Base-by-base conservation (phyloP, 2,113 vertebrate species). In the Trichomycterus rosablanca region DNA sequence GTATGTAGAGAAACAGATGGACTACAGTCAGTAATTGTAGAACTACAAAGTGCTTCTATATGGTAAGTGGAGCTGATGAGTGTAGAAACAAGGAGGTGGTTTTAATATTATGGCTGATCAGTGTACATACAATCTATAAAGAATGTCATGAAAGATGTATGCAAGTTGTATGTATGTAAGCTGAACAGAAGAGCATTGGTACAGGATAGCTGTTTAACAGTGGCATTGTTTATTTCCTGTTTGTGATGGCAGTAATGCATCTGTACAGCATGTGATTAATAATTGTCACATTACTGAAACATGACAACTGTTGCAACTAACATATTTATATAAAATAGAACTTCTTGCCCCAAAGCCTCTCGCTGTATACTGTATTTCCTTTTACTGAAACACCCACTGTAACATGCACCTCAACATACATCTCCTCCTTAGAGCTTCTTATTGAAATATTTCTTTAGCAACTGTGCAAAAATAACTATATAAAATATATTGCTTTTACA, bases 381-480 rank as follows among this genome's bases (percentile, higher is more conserved):
- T 78, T 74, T 82, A 85, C 76, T 85, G 50, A 65, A 87, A 87
- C 73, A 74, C 80, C 78, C 81, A 79, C 77, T 74, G 77, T 81
- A 77, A 78, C 84, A 81, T 85, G 81, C 84, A 73, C 73, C 78
- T 78, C 68, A 78, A 78, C 72, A 73, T 77, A 78, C 59, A 72
- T 69, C 61, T 73, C 60, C 70, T 73, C 75, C 73, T 45, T 60
- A 70, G 61, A 66, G 64, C 67, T 69, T 70, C 40, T 72, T 64
- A 42, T 72, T 67, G 58, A 68, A 81, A 78, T 84, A 72, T 78
- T 83, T 66, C 59, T 51, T 61, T 83, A 78, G 73, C 84, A 86
- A 85, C 90, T 95, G 93, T 97, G 93, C 94, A 96, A 94, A 89
- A 89, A 95, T 90, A 94, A 92, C 91, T 95, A 88, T 89, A 87